Evolutionary conservation across 2,888 invertebrate species (phyloP).

Genomic region (Carcina quercana): DNA sequence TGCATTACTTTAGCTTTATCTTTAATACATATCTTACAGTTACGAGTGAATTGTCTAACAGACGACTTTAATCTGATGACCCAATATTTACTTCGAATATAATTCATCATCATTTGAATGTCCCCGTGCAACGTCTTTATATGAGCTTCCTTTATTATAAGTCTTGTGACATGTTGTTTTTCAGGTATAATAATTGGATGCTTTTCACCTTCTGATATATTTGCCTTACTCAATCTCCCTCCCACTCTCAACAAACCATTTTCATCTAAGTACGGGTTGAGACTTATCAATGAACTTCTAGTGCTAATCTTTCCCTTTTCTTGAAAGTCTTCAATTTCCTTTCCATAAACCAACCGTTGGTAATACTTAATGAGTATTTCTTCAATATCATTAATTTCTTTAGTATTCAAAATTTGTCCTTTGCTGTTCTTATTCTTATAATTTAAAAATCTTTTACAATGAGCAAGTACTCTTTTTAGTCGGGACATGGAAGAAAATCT

Average conservation of each 20-base stretch:
- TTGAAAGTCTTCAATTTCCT: background rate
- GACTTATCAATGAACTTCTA: background rate
- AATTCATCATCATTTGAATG: conserved; percentile 13
- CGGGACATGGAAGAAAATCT: too few species aligned
- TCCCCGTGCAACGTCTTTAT: conserved; percentile 19
- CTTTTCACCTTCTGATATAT: conserved; percentile 3
- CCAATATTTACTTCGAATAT: conserved; percentile 13
- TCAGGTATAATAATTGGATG: conserved; percentile 14
- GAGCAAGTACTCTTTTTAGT: background rate
- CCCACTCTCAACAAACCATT: background rate
- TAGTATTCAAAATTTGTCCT: background rate
- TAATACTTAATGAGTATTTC: background rate
- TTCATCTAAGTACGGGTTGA: background rate
- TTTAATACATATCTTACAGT: conserved; percentile 13
- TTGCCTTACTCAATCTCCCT: background rate
- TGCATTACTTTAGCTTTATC: conserved; percentile 4
- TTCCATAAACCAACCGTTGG: background rate
- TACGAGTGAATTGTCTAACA: conserved; percentile 3
- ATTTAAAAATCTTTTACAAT: conserved; percentile 2
- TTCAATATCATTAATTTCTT: background rate
- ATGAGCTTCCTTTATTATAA: conserved; percentile 15
- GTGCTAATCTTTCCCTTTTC: background rate
- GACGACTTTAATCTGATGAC: conserved; percentile 8
- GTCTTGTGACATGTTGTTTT: conserved; percentile 7
- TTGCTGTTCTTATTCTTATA: background rate